Base-by-base conservation (phyloP, 2,797 vertebrate genomes). In the Tarsius wallacei region DNA sequence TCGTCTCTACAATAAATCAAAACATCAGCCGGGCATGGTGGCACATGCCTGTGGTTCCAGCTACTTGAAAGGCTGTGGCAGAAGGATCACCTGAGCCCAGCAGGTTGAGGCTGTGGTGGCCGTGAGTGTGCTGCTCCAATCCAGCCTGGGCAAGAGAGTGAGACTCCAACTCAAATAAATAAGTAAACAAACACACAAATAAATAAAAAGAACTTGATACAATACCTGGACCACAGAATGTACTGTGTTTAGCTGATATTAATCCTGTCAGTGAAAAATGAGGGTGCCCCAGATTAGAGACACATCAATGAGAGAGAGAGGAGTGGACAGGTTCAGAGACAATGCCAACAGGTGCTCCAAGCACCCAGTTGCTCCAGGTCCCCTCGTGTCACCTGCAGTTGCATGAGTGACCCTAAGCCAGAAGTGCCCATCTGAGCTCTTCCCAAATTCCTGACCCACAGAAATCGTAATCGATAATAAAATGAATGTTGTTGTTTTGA, bases 211-310 rank as follows among this genome's bases (percentile, higher is more conserved):
- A 78, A 19, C 28, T 26, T 17, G 42, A 61, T 66, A 68, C 22
- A 49, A 78, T 24, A 77, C 31, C 57, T 42, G 36, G 70, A 26
- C 57, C 31, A 2, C 3, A 53, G 76, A 31, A 16, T 57, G 42
- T 17, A 14, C 13, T 36, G 22, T 64, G 21, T 51, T 96, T 33
- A 33, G 55, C 83, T 57, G 74, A 14, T 51, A n/a, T 47, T 19
- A 81, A 19, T 96, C 42, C 66, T 28, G 16, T 88, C 19, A 12
- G 28, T 80, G 42, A 85, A 26, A 90, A 80, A 80, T 28, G 57
- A 94, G 95, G 57, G 90, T 76, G 80, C 76, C 21, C 57, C 51
- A 33, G 80, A 63, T 68, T 33, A 78, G 51, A 55, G 71, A 92
- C 26, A 33, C 0, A 66, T 87, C 49, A 64, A 28, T 24, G 84